Percentiles rank a stretch among this genome's conserved stretches.
phyloP scores from a whole-genome alignment of 2,888 invertebrate genomes.

The Agrotis exclamationis region DNA sequence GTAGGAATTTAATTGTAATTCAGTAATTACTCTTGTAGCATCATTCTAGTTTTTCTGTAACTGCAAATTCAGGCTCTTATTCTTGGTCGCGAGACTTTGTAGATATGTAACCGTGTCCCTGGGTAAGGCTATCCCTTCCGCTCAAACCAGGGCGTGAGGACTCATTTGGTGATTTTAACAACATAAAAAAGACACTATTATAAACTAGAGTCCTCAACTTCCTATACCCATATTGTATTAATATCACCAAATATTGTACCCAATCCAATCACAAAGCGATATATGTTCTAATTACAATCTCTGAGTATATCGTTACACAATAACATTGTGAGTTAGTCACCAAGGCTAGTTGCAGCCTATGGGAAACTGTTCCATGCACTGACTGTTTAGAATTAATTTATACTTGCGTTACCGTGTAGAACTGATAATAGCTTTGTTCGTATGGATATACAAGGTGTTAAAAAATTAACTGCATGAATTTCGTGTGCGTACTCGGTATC shows the following conservation, averaged over 20 bases:
- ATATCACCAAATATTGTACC: slow-evolving; percentile 8
- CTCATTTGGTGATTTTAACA: too few relatives aligned
- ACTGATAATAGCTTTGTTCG: background rate
- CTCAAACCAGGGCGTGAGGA: too few relatives aligned
- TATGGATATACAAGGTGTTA: too few relatives aligned
- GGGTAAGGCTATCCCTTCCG: too few relatives aligned
- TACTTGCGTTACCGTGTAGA: slow-evolving; percentile 13
- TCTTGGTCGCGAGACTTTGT: too few relatives aligned
- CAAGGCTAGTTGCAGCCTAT: slow-evolving; percentile 57
- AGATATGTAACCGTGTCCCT: too few relatives aligned
- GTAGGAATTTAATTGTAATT: background rate
- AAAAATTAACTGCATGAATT: too few relatives aligned
- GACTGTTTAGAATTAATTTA: slow-evolving; percentile 37
- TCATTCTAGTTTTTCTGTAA: background rate
- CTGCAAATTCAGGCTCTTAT: too few relatives aligned
- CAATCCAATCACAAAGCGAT: slow-evolving; percentile 50
- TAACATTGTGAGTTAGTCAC: slow-evolving; percentile 54
- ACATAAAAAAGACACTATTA: background rate
- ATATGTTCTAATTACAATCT: slow-evolving; percentile 61
- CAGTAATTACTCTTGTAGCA: background rate
- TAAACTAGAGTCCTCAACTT: background rate
- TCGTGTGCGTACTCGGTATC: too few relatives aligned
- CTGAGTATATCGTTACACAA: slow-evolving; percentile 59
- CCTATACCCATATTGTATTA: background rate
- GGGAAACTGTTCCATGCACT: slow-evolving; percentile 42